Evolutionary conservation across 2,797 vertebrate genomes (phyloP).

Genomic region (Lerista edwardsae): DNA sequence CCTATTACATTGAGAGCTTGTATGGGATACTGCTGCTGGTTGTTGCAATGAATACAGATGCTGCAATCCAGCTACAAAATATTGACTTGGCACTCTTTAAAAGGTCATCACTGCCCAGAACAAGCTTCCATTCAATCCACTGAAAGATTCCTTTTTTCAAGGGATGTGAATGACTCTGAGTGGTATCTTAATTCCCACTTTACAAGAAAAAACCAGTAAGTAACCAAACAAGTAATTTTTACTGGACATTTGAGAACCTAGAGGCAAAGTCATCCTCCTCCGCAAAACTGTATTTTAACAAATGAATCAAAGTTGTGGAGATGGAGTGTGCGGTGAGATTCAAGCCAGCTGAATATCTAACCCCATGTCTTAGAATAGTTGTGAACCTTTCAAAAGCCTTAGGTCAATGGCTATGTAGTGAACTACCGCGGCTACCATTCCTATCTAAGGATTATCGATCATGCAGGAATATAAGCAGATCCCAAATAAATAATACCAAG

Average conservation of each 20-base stretch:
- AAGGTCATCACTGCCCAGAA: slow-evolving; percentile 5
- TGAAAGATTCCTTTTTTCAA: slow-evolving; percentile 7
- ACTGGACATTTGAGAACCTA: background rate
- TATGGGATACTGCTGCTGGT: slow-evolving; percentile 3
- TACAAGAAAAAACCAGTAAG: background rate
- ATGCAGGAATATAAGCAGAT: background rate
- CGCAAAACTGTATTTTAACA: background rate
- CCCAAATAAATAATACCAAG: background rate
- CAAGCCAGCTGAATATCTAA: background rate
- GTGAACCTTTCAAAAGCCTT: background rate
- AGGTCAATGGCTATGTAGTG: background rate
- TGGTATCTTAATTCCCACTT: slow-evolving; percentile 11
- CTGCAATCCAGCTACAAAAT: slow-evolving; percentile 29
- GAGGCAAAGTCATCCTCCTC: background rate
- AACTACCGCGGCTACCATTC: background rate
- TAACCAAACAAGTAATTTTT: slow-evolving; percentile 6
- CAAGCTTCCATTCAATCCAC: slow-evolving; percentile 12
- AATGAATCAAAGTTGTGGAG: background rate
- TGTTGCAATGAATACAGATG: slow-evolving; percentile 2
- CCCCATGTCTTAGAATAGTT: background rate
- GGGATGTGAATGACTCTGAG: slow-evolving; percentile 13
- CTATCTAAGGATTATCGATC: background rate
- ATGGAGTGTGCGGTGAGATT: background rate
- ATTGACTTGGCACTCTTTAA: background rate
- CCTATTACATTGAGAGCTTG: background rate